phyloP scores from a whole-genome alignment of 2,113 vertebrate species.

The Elgaria multicarinata region DNA sequence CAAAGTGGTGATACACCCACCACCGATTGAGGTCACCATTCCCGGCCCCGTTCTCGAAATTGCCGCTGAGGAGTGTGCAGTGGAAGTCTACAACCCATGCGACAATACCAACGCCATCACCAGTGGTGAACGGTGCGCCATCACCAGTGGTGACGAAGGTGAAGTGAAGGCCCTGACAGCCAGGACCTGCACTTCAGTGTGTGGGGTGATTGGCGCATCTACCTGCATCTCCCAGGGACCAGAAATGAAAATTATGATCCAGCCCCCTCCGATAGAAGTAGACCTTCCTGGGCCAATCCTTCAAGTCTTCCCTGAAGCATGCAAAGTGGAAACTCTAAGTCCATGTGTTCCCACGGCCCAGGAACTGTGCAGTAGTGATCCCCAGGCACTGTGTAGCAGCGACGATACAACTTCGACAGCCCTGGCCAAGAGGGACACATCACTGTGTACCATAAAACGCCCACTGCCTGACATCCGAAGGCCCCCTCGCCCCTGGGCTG shows the following conservation, averaged over 20 bases:
- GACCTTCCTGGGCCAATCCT: conserved; percentile 8
- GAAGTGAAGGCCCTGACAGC: not conserved
- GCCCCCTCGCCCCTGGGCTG: conserved; percentile 13
- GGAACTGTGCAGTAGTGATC: not conserved
- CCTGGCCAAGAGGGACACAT: not conserved
- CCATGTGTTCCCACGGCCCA: not conserved
- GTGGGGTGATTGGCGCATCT: not conserved
- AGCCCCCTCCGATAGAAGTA: not conserved
- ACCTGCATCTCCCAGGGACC: conserved; percentile 9
- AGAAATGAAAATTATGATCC: conserved; percentile 10
- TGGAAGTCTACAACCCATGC: conserved; percentile 19
- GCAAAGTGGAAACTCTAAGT: not conserved
- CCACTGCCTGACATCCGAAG: conserved; percentile 7
- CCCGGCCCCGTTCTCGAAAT: conserved; percentile 8
- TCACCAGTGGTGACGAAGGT: not conserved
- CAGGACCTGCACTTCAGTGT: not conserved
- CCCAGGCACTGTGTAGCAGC: not conserved
- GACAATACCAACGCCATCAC: not conserved
- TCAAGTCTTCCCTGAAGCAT: not conserved
- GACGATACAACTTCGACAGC: not conserved
- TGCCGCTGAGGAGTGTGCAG: not conserved
- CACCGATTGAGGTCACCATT: not conserved
- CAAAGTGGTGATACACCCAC: conserved; percentile 7
- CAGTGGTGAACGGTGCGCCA: not conserved
- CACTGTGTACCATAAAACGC: not conserved